phyloP scores from a whole-genome alignment of 2,888 invertebrate species.

The Rhagium mordax region DNA sequence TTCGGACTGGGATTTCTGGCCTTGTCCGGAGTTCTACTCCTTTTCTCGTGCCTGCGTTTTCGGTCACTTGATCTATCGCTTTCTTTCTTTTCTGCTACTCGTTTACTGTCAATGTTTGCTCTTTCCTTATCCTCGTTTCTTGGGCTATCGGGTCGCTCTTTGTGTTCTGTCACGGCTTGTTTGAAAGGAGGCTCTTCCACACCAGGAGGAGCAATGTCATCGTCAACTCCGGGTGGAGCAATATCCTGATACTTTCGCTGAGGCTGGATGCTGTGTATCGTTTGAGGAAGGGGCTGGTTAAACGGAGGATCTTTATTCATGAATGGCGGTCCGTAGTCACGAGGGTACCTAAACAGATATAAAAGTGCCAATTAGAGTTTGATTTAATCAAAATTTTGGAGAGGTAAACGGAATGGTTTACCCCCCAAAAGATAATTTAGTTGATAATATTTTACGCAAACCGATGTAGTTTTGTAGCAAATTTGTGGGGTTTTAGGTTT shows the following conservation, averaged over 20 bases:
- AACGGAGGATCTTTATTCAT: slow-evolving; percentile 55
- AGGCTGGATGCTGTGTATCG: slow-evolving; percentile 55
- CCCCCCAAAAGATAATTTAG: slow-evolving; percentile 15
- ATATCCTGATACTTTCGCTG: slow-evolving; percentile 54
- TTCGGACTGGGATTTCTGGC: slow-evolving; percentile 61
- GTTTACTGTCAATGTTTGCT: slow-evolving; percentile 37
- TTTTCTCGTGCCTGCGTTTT: slow-evolving; percentile 49
- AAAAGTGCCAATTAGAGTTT: slow-evolving; percentile 39
- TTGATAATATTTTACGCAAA: slow-evolving; percentile 25
- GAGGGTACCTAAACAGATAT: slow-evolving; percentile 62
- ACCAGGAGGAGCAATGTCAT: slow-evolving; percentile 76
- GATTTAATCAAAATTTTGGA: slow-evolving; percentile 9
- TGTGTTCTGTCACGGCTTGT: slow-evolving; percentile 65
- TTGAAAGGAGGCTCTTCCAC: slow-evolving; percentile 78
- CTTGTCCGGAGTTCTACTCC: slow-evolving; percentile 55
- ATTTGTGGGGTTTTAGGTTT: slow-evolving; percentile 13
- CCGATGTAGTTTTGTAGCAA: slow-evolving; percentile 29
- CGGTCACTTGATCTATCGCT: slow-evolving; percentile 39
- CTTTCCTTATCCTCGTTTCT: slow-evolving; percentile 48
- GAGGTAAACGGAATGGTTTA: not conserved
- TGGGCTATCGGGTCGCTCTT: slow-evolving; percentile 38
- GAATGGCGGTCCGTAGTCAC: slow-evolving; percentile 53
- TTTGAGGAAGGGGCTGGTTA: slow-evolving; percentile 50
- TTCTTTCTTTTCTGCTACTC: slow-evolving; percentile 40
- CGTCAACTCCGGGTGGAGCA: slow-evolving; percentile 64